A percentile compares a stretch with the other conserved stretches of the same genome.
Evolutionary conservation across 2,888 invertebrate genomes (phyloP).

Genomic region (Apamea monoglypha): DNA sequence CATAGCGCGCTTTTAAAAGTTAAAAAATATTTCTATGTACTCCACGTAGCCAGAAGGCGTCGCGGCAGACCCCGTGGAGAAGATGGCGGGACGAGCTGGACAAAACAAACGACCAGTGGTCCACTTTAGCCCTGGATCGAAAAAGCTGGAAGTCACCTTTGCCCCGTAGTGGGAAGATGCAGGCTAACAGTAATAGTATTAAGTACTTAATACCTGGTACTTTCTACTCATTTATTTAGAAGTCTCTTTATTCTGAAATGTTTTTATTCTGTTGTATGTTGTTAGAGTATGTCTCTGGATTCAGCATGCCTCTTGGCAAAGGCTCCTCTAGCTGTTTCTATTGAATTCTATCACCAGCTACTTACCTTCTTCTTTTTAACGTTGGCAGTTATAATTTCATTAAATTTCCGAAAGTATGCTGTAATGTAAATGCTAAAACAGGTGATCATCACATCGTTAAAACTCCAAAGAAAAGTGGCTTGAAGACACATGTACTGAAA

Average conservation of each 20-base stretch:
- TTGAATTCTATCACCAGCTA: neutral
- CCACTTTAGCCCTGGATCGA: too few relatives aligned
- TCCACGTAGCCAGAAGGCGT: too few relatives aligned
- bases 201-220: neutral
- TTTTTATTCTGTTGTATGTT: neutral
- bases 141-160: too few relatives aligned
- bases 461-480: constrained; percentile 67
- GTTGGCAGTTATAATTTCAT: constrained; percentile 56
- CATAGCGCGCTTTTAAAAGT: neutral
- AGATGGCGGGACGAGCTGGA: too few relatives aligned
- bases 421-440: constrained; percentile 71
- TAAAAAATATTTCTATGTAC: too few relatives aligned
- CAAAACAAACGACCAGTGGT: too few relatives aligned
- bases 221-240: neutral
- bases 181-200: neutral
- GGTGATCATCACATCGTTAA: constrained; percentile 67
- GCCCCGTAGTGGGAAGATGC: too few relatives aligned
- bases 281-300: too few relatives aligned
- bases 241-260: neutral
- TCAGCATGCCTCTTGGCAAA: too few relatives aligned
- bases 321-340: neutral
- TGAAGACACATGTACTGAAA: constrained; percentile 68
- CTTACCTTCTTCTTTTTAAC: constrained; percentile 64
- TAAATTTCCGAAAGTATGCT: constrained; percentile 67
- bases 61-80: too few relatives aligned